A percentile compares a stretch with the other conserved stretches of the same genome.
These are phyloP conservation scores for Autographa pulchrina DNA, from an alignment of 2,888 invertebrate genomes.

Conservation along the genomic window DNA sequence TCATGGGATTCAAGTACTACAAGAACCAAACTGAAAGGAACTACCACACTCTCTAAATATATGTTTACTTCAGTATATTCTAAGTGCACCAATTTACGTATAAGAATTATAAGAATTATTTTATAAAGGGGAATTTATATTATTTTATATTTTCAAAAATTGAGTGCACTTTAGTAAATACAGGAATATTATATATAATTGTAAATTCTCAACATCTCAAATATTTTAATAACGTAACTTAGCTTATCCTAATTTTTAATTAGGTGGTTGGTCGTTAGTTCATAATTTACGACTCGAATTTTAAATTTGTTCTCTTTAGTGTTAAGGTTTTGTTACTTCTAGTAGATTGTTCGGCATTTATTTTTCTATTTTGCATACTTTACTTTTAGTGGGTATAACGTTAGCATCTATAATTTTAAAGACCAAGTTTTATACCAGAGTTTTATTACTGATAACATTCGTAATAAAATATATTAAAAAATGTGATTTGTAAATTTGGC, in stretches of 20 bases:
- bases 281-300: slow-evolving; percentile 50
- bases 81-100: slow-evolving; percentile 78
- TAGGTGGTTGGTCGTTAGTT: slow-evolving; percentile 58
- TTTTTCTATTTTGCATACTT: slow-evolving; percentile 60
- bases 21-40: slow-evolving; percentile 95
- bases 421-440: slow-evolving; percentile 30
- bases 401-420: slow-evolving; percentile 38
- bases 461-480: slow-evolving; percentile 39
- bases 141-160: slow-evolving; percentile 44
- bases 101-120: slow-evolving; percentile 59
- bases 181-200: slow-evolving; percentile 42
- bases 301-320: slow-evolving; percentile 47
- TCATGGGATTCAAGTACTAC: slow-evolving; percentile 96
- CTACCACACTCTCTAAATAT: slow-evolving; percentile 95
- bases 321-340: slow-evolving; percentile 56
- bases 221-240: slow-evolving; percentile 45
- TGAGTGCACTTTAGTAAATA: slow-evolving; percentile 60
- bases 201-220: slow-evolving; percentile 47
- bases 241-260: slow-evolving; percentile 50
- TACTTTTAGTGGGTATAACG: slow-evolving; percentile 33
- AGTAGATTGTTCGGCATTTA: slow-evolving; percentile 66
- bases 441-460: slow-evolving; percentile 34
- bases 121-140: slow-evolving; percentile 53
- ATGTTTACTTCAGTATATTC: slow-evolving; percentile 60
- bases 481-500: slow-evolving; percentile 56